Conservation (phyloP, 2,888 invertebrate species). For the Cheilosia impressa region DNA sequence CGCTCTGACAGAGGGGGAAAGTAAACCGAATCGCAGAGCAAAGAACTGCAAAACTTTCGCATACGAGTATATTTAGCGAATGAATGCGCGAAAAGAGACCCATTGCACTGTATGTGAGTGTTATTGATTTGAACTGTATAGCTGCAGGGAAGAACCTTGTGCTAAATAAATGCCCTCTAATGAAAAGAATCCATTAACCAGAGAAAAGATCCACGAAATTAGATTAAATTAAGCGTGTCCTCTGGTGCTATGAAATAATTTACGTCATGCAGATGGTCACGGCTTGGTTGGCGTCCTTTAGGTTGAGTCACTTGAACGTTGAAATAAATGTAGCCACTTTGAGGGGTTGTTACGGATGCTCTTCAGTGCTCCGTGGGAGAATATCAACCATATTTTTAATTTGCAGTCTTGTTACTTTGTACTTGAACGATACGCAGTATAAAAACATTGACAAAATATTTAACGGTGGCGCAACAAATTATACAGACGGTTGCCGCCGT, state of each 20-base stretch:
- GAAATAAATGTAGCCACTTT: slow-evolving; percentile 10
- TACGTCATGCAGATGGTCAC: not conserved
- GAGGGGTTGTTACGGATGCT: not conserved
- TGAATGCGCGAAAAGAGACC: not conserved
- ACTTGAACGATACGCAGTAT: no score
- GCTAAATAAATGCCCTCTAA: slow-evolving; percentile 33
- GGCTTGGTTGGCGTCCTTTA: slow-evolving; percentile 19
- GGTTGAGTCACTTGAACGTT: slow-evolving; percentile 5
- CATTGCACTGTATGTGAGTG: not conserved
- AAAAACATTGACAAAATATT: no score
- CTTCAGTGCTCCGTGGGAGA: no score
- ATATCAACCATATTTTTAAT: no score
- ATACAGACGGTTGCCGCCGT: no score
- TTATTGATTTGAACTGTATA: slow-evolving; percentile 39
- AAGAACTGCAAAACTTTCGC: slow-evolving; percentile 25
- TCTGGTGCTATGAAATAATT: slow-evolving; percentile 2
- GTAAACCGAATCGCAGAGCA: not conserved
- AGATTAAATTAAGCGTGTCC: slow-evolving; percentile 55
- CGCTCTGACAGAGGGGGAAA: slow-evolving; percentile 11
- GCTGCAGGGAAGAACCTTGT: not conserved
- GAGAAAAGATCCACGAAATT: slow-evolving; percentile 35
- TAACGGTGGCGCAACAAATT: no score
- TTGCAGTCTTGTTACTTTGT: not conserved
- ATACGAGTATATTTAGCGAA: not conserved
- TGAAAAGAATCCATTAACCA: slow-evolving; percentile 49